Percentiles rank a stretch among this genome's conserved stretches.
phyloP scores from a whole-genome alignment of 2,113 vertebrate species.

The Callocephalon fimbriatum region DNA sequence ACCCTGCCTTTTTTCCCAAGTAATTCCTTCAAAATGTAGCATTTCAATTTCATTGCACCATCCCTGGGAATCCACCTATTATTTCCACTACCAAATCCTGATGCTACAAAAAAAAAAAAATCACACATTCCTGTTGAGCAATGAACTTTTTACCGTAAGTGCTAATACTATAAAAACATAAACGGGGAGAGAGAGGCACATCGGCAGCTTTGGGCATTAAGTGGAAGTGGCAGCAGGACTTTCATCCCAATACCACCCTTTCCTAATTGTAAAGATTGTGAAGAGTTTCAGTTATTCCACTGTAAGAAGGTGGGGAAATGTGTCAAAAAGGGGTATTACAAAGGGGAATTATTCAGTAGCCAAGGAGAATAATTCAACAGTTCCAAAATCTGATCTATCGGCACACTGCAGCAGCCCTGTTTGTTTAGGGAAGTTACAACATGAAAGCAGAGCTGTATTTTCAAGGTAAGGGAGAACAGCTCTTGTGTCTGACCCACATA shows the following conservation, averaged over 20 bases:
- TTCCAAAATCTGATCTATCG: rapidly evolving
- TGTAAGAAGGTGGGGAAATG: neutral
- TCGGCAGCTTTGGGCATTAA: neutral
- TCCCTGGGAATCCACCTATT: neutral
- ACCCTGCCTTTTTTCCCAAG: neutral
- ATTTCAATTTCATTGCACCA: neutral
- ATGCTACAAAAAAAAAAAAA: neutral
- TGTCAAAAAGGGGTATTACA: neutral
- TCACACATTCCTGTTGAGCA: neutral
- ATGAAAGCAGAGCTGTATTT: neutral
- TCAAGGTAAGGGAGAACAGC: neutral
- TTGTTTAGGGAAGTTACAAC: neutral
- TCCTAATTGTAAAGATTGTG: neutral
- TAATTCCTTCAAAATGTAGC: neutral
- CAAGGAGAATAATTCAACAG: neutral
- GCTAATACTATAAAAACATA: neutral
- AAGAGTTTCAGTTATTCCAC: neutral
- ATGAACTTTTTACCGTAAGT: neutral
- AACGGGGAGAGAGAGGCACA: neutral
- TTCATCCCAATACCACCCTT: neutral
- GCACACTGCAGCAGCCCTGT: neutral
- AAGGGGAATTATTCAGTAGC: neutral
- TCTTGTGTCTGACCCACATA: neutral
- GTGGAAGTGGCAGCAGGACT: neutral
- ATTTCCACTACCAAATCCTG: neutral